These are phyloP conservation scores for Semnornis frantzii DNA, from an alignment of 2,113 vertebrate genomes.

Conservation along the genomic window DNA sequence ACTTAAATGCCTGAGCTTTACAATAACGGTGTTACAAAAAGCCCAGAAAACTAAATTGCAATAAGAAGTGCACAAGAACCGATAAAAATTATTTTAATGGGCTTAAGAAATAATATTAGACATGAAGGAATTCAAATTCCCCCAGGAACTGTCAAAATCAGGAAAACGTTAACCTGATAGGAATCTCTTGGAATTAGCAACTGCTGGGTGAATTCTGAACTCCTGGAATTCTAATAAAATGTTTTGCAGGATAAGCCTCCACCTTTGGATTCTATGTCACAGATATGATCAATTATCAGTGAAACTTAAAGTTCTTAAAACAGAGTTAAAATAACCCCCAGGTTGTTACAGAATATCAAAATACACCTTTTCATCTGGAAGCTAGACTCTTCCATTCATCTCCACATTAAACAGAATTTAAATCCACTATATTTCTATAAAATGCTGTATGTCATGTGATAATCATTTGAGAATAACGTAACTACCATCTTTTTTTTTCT, in stretches of 20 bases:
- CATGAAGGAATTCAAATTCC: neutral
- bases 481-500: neutral
- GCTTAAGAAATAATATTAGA: neutral
- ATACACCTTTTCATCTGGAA: neutral
- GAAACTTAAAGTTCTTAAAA: neutral
- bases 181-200: neutral
- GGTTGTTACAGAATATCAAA: neutral
- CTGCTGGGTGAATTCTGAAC: neutral
- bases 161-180: neutral
- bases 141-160: neutral
- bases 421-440: neutral
- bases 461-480: neutral
- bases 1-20: neutral
- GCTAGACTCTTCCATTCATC: neutral
- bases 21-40: neutral
- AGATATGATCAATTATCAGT: neutral
- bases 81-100: neutral
- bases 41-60: neutral
- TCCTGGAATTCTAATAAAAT: neutral
- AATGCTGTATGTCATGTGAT: neutral
- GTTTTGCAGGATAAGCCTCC: neutral
- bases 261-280: neutral
- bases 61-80: neutral
- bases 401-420: neutral
- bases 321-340: neutral